Base-by-base conservation (phyloP, 2,888 invertebrate genomes). In the Ganaspis brasiliensis region DNA sequence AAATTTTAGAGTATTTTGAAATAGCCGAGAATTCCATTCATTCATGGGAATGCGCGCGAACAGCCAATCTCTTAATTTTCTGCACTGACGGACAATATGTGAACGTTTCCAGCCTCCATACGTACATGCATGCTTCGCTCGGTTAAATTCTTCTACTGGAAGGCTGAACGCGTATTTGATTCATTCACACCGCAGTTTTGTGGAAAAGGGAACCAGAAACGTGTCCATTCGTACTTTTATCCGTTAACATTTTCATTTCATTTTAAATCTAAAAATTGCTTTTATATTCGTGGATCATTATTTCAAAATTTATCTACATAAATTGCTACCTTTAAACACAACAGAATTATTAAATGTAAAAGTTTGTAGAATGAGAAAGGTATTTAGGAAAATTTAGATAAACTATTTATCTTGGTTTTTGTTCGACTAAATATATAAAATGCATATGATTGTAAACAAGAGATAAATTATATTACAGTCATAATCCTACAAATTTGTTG, bases 61-160 rank as follows among this genome's bases (percentile, higher is more conserved):
- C 73, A 80, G 80, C 75, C 84, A 83, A 85, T 86, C 87, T 87
- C 86, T 88, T 88, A 86, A 88, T 86, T 88, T 88, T 87, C 86
- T 79, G 81, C 82, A 82, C 82, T 82, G 83, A 78, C 79, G 80
- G 81, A 81, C 85, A 85, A 87, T 86, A 84, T 85, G 83, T 80
- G 84, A 81, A 80, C 74, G 80, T 82, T 80, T 81, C 79, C 80
- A 81, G 83, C 83, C 73, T 75, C 80, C 71, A 79, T 73, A 75
- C 78, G 80, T 78, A 78, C 78, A 9, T 63, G 63, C 37, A 40
- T 63, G 37, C 12, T 21, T 37, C 21, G 40, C 40, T 21, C 14
- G 21, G 61, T 63, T 63, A 40, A 63, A 40, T 63, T 63, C 63
- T 21, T 63, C 63, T 35, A 21, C 40, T 37, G 37, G 40, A 37